A percentile compares a stretch with the other conserved stretches of the same genome.
Conservation (phyloP, 2,888 invertebrate genomes). For the Myathropa florea region DNA sequence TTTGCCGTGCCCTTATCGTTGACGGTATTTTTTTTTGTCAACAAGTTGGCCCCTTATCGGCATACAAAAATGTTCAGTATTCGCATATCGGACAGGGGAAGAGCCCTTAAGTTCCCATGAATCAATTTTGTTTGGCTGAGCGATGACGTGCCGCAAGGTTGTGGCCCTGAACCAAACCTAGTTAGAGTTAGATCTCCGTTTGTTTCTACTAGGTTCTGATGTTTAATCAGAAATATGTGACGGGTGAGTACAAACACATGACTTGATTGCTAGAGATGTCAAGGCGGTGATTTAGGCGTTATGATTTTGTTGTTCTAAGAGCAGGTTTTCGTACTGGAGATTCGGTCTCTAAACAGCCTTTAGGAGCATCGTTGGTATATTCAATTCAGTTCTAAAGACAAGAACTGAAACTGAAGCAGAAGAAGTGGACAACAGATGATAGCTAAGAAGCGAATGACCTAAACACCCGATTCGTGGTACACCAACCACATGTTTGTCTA, state of each 20-base stretch:
- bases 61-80: conserved; percentile 1
- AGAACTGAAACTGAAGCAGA: too few species aligned
- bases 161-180: background rate
- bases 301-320: background rate
- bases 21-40: conserved; percentile 8
- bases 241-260: background rate
- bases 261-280: background rate
- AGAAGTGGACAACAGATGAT: too few species aligned
- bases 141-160: background rate
- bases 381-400: too few species aligned
- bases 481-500: too few species aligned
- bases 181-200: background rate
- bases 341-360: too few species aligned
- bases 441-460: too few species aligned
- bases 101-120: conserved; percentile 16
- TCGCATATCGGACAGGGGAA: conserved; percentile 13
- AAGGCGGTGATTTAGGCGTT: background rate
- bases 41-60: conserved; percentile 22
- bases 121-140: background rate
- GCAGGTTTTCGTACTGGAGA: too few species aligned
- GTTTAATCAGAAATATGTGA: background rate
- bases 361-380: too few species aligned
- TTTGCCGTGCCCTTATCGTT: conserved; percentile 27
- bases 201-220: background rate
- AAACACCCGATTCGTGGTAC: too few species aligned